Conservation (phyloP, 2,113 vertebrate genomes). For the Psilopsiagon aurifrons region DNA sequence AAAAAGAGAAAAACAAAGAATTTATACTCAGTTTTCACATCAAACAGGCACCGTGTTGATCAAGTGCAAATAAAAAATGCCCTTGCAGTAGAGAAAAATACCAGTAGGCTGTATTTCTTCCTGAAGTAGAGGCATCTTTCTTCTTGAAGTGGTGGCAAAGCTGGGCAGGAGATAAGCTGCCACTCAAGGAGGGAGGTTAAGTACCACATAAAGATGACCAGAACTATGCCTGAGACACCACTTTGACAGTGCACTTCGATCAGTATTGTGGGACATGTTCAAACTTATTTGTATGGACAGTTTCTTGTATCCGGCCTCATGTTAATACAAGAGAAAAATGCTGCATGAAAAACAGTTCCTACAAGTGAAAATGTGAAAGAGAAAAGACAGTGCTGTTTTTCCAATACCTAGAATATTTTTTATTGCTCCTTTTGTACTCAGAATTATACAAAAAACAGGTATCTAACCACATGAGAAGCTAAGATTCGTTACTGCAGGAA, state of each 20-base stretch:
- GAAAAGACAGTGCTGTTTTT: neutral
- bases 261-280: neutral
- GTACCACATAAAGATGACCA: neutral
- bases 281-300: neutral
- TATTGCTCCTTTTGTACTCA: neutral
- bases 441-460: neutral
- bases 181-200: neutral
- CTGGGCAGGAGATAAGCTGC: neutral
- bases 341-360: neutral
- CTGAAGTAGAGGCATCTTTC: neutral
- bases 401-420: neutral
- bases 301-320: neutral
- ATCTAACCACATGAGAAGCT: neutral
- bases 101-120: neutral
- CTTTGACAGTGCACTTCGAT: fast-evolving
- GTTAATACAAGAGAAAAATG: neutral
- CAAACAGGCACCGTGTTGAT: neutral
- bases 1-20: neutral
- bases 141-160: neutral
- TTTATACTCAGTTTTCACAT: neutral
- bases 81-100: neutral
- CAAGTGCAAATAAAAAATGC: neutral
- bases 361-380: neutral
- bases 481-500: neutral
- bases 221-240: neutral